Evolutionary conservation across 2,888 invertebrate genomes (phyloP).

Genomic region (Papilio demoleus): DNA sequence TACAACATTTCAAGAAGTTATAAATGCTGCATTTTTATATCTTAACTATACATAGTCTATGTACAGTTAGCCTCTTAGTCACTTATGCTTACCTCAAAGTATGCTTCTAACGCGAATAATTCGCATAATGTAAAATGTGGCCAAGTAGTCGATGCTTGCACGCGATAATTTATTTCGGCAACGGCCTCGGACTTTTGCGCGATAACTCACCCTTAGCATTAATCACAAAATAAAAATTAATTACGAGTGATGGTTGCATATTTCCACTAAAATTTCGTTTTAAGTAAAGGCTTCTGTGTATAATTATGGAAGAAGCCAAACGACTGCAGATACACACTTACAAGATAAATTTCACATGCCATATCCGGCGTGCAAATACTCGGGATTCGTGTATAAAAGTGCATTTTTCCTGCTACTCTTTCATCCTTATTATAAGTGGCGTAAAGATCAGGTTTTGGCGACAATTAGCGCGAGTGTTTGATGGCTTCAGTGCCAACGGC

Average conservation of each 20-base stretch:
- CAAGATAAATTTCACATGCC: conserved; percentile 10
- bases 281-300: neutral
- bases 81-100: too few species aligned
- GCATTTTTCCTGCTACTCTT: conserved; percentile 43
- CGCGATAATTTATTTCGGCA: too few species aligned
- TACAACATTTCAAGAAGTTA: neutral
- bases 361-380: conserved; percentile 24
- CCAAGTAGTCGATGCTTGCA: too few species aligned
- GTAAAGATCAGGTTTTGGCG: conserved; percentile 15
- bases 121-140: too few species aligned
- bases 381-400: neutral
- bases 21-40: too few species aligned
- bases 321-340: neutral
- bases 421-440: conserved; percentile 12
- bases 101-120: too few species aligned
- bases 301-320: conserved; percentile 21
- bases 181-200: too few species aligned
- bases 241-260: too few species aligned
- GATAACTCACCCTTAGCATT: too few species aligned
- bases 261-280: neutral
- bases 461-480: conserved; percentile 44
- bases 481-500: conserved; percentile 57
- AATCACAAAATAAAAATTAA: too few species aligned
- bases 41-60: too few species aligned
- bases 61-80: too few species aligned